A percentile compares a stretch with the other conserved stretches of the same genome.
phyloP scores from a whole-genome alignment of 2,888 invertebrate genomes.

The Coelinius sp. region DNA sequence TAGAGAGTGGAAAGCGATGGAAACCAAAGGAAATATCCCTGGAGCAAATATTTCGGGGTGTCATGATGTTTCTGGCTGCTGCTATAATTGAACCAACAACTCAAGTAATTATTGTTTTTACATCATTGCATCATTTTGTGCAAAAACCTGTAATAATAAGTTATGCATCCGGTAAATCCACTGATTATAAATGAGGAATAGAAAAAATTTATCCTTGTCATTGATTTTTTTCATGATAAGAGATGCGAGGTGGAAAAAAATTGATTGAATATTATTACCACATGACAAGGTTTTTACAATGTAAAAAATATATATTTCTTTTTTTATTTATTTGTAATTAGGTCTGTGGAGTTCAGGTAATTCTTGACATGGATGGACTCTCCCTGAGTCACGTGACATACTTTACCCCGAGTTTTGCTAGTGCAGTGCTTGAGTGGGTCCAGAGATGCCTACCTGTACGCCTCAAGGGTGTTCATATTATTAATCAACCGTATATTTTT shows the following conservation, averaged over 20 bases:
- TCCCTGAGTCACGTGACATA: slow-evolving; percentile 81
- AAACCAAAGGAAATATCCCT: slow-evolving; percentile 79
- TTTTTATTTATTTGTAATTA: slow-evolving; percentile 37
- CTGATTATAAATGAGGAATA: neutral
- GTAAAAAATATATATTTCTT: neutral
- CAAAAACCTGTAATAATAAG: neutral
- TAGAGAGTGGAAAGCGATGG: slow-evolving; percentile 84
- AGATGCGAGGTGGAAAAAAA: neutral
- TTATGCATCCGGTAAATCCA: neutral
- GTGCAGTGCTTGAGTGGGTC: slow-evolving; percentile 80
- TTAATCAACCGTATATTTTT: slow-evolving; percentile 91
- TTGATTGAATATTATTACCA: neutral
- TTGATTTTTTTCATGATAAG: neutral
- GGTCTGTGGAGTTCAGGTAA: slow-evolving; percentile 81
- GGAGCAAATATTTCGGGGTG: slow-evolving; percentile 79
- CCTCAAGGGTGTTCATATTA: slow-evolving; percentile 87
- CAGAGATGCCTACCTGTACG: slow-evolving; percentile 88
- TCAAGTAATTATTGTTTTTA: slow-evolving; percentile 70
- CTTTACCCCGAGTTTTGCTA: slow-evolving; percentile 84
- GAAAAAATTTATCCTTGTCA: neutral
- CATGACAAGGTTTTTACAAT: neutral
- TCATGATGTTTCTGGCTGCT: slow-evolving; percentile 80
- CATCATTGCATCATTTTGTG: neutral
- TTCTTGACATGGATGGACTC: slow-evolving; percentile 84
- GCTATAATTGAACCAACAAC: slow-evolving; percentile 85